phyloP scores from a whole-genome alignment of 2,113 vertebrate genomes.

The Gavia stellata region DNA sequence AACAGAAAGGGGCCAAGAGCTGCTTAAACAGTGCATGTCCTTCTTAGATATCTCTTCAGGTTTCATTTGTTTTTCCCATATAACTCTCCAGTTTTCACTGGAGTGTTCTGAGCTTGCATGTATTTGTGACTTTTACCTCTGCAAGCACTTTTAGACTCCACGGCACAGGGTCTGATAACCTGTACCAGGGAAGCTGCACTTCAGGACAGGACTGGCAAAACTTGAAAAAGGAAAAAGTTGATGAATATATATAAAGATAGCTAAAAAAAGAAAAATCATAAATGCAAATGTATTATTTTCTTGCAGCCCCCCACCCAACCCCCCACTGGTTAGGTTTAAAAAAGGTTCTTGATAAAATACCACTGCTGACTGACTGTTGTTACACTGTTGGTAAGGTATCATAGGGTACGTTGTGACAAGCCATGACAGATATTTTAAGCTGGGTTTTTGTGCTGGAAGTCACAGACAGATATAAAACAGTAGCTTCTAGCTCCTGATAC shows the following conservation, averaged over 20 bases:
- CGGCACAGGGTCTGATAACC: not conserved
- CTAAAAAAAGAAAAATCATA: not conserved
- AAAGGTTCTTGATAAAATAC: not conserved
- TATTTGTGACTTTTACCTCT: not conserved
- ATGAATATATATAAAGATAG: not conserved
- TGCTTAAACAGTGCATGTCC: not conserved
- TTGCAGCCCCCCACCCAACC: not conserved
- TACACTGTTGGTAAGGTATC: not conserved
- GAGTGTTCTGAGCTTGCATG: not conserved
- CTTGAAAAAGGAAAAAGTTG: not conserved
- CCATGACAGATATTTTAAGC: not conserved
- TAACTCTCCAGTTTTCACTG: not conserved
- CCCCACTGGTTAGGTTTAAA: not conserved
- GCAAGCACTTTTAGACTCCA: not conserved
- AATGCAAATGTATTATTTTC: not conserved
- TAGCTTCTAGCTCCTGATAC: not conserved
- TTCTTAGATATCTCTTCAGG: not conserved
- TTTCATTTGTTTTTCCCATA: not conserved
- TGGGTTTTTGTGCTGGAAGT: not conserved
- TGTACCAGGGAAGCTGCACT: not conserved
- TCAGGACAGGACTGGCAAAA: not conserved
- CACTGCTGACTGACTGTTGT: not conserved
- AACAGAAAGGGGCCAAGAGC: not conserved
- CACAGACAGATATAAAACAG: not conserved
- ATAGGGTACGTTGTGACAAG: not conserved